Percentiles rank a stretch among this genome's conserved stretches.
These are phyloP conservation scores for Nasonovia ribisnigri DNA, from an alignment of 2,888 invertebrate genomes.

Conservation along the genomic window DNA sequence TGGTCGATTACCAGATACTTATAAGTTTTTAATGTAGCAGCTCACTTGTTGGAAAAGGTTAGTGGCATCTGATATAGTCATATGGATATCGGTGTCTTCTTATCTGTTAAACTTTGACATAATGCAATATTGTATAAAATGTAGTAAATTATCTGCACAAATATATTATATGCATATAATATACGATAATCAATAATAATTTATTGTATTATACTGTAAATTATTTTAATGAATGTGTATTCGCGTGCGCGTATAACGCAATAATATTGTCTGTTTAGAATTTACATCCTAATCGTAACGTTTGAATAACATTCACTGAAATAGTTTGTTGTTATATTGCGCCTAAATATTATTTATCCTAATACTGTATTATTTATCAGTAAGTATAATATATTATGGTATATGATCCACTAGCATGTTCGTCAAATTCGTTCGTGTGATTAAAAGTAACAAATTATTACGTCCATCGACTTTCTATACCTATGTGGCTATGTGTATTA, in stretches of 20 bases:
- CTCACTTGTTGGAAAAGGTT: too few relatives aligned
- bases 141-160: not conserved
- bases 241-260: not conserved
- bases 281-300: not conserved
- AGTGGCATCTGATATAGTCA: not conserved
- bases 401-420: too few relatives aligned
- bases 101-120: not conserved
- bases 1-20: too few relatives aligned
- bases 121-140: not conserved
- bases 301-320: not conserved
- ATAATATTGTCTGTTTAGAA: not conserved
- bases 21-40: too few relatives aligned
- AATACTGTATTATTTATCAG: not conserved
- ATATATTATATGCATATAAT: not conserved
- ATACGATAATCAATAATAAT: not conserved
- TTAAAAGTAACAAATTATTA: conserved; percentile 20
- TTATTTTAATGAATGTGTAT: not conserved
- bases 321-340: not conserved
- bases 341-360: not conserved
- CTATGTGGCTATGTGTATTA: not conserved
- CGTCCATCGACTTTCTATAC: not conserved
- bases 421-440: not conserved
- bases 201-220: not conserved
- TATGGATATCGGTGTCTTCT: not conserved
- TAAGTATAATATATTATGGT: not conserved